Conservation (phyloP, 2,888 invertebrate species). For the Xestia xanthographa region DNA sequence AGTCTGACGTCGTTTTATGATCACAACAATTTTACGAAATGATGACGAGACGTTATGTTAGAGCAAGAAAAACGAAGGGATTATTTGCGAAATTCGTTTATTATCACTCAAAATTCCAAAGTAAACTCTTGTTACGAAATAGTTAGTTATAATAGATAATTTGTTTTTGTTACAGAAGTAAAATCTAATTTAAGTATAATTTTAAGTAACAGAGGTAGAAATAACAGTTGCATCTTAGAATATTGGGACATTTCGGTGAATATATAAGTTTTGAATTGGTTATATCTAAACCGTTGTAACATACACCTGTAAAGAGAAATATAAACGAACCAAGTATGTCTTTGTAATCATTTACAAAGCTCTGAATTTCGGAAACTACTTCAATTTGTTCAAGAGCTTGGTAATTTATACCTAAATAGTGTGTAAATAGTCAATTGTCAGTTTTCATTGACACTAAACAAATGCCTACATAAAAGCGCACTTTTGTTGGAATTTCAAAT, state of each 20-base stretch:
- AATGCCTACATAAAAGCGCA: background rate
- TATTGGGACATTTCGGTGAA: background rate
- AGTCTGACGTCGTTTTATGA: background rate
- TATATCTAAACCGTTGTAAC: background rate
- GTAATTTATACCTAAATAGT: background rate
- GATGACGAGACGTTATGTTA: background rate
- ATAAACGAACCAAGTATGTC: background rate
- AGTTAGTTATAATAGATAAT: constrained; percentile 10
- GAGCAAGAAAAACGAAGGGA: constrained; percentile 11
- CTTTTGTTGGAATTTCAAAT: background rate
- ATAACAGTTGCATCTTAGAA: constrained; percentile 1
- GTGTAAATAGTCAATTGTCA: background rate
- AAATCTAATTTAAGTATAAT: background rate
- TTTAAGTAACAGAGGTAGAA: background rate
- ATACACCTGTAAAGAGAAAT: background rate
- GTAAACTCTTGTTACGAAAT: background rate
- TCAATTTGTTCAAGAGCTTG: background rate
- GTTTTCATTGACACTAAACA: background rate
- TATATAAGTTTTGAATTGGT: background rate
- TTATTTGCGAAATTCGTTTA: constrained; percentile 40
- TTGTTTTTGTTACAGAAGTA: background rate
- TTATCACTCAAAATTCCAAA: constrained; percentile 7
- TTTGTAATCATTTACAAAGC: background rate
- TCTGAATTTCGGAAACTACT: background rate
- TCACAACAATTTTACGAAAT: background rate